Evolutionary conservation across 1,140 invertebrate genomes (phyloP), one percentile per base, ranked within the genome.

Genomic region (Oedothorax gibbosus): DNA sequence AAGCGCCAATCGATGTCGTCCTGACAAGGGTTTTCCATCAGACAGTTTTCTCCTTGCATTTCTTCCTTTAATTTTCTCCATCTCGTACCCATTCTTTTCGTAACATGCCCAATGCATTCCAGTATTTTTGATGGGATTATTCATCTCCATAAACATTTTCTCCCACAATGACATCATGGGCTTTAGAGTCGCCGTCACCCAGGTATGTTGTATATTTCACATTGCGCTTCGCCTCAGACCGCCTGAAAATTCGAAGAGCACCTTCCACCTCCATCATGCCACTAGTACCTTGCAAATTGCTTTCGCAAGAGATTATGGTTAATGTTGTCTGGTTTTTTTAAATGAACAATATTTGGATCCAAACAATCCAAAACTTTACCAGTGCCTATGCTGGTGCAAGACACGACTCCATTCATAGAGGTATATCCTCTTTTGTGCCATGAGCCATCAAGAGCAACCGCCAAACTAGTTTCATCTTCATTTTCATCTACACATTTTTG

Each of bases 351-450:
- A 81, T 87, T 2, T 9, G 77, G 8, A 87, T 60, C 56, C 51
- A 51, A 64, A 64, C 78, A n/a, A 79, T 87, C 87, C 51, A 87
- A n/a, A 35, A 87, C 85, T 75, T 86, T 82, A n/a, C 87, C 87
- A 18, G 85, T 86, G 54, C 83, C 85, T 11, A 87, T 51, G 65
- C 57, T 82, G 18, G 75, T 87, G 18, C 64, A 62, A n/a, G 80
- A 73, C 12, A 85, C 85, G 51, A 86, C 56, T 15, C n/a, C n/a
- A n/a, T n/a, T n/a, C n/a, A n/a, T n/a, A n/a, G n/a, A n/a, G n/a
- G n/a, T n/a, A n/a, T n/a, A 79, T 54, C 86, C 75, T 72, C 87
- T 20, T 82, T 86, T 86, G 71, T 87, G 83, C 87, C 87, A 87
- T 54, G n/a, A n/a, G n/a, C n/a, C n/a, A n/a, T n/a, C 18, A 60